Percentiles rank a stretch among this genome's conserved stretches.
Evolutionary conservation across 2,113 vertebrate species (phyloP).

Genomic region (Petrocephalus zakoni): DNA sequence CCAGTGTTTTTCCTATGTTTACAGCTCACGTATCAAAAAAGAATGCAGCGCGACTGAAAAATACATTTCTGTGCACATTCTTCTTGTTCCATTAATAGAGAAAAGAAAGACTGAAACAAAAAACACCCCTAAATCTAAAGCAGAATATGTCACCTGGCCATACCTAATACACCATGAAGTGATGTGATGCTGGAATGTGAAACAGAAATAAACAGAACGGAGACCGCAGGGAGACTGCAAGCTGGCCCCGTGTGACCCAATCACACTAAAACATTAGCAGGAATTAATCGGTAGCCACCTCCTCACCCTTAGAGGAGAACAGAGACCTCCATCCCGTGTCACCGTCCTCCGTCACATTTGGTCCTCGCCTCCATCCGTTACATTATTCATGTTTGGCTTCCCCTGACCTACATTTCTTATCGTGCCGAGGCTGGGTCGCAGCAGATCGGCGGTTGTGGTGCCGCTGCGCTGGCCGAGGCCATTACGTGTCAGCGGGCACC

Average conservation of each 20-base stretch:
- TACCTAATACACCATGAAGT: background rate
- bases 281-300: background rate
- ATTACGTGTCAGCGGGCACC: background rate
- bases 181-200: background rate
- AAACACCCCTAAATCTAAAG: background rate
- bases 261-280: background rate
- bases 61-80: background rate
- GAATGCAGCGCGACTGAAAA: background rate
- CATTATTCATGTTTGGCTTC: conserved; percentile 60
- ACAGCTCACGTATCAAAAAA: background rate
- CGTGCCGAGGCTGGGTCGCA: conserved; percentile 44
- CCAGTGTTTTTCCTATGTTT: background rate
- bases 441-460: background rate
- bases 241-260: background rate
- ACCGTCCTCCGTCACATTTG: conserved; percentile 39
- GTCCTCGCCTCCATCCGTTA: conserved; percentile 52
- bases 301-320: background rate
- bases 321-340: background rate
- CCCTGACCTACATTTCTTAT: conserved; percentile 58
- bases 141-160: background rate
- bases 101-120: background rate
- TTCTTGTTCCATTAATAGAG: background rate
- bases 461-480: background rate
- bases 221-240: background rate
- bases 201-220: background rate